Evolutionary conservation across 2,888 invertebrate species (phyloP).

Genomic region (Megamerina dolium): DNA sequence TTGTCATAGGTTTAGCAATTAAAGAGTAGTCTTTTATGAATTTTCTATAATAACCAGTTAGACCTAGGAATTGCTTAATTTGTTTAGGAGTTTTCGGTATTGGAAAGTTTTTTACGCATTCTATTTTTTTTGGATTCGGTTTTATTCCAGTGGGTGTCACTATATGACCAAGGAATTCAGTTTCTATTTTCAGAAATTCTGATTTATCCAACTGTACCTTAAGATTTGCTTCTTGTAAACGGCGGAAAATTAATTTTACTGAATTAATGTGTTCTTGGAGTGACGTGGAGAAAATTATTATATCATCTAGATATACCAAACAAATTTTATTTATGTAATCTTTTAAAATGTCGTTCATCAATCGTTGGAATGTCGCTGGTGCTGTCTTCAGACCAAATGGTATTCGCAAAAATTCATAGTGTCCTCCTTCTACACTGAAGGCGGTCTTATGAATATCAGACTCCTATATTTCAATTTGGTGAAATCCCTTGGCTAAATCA

Average conservation of each 20-base stretch:
- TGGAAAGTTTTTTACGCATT: constrained; percentile 16
- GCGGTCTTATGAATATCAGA: constrained; percentile 19
- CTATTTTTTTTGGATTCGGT: constrained; percentile 17
- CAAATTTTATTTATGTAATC: constrained; percentile 17
- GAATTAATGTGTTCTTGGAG: constrained; percentile 13
- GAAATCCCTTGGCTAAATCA: no score
- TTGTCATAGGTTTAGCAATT: constrained; percentile 16
- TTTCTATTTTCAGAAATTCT: constrained; percentile 17
- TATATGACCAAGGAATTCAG: constrained; percentile 12
- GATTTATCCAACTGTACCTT: constrained; percentile 15
- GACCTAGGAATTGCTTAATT: constrained; percentile 20
- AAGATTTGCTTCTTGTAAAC: constrained; percentile 13
- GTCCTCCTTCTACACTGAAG: constrained; percentile 16
- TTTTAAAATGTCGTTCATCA: constrained; percentile 18
- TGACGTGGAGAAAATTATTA: constrained; percentile 18
- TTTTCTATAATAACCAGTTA: constrained; percentile 20
- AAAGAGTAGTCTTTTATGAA: constrained; percentile 17
- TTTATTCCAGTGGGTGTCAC: constrained; percentile 11
- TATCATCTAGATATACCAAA: constrained; percentile 20
- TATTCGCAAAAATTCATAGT: constrained; percentile 21
- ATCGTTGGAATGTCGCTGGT: constrained; percentile 22
- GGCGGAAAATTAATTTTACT: constrained; percentile 5
- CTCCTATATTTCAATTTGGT: constrained; percentile 19
- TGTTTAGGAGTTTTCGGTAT: constrained; percentile 17
- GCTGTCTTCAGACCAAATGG: constrained; percentile 23